Base-by-base conservation (phyloP, 2,888 invertebrate genomes). In the Epicampocera succincta region DNA sequence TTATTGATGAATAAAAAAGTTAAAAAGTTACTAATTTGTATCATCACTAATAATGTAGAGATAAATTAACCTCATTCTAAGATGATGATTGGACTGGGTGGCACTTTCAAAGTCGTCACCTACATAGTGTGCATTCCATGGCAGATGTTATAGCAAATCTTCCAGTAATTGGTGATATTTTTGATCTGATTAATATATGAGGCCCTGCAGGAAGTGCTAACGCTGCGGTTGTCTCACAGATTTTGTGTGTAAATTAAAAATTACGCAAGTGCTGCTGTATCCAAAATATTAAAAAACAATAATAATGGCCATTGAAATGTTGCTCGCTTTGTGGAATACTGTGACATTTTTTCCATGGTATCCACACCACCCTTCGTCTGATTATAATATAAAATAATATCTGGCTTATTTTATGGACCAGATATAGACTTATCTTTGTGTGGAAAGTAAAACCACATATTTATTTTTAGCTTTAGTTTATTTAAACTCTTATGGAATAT, bases 321-420 rank as follows among this genome's bases (percentile, higher is more conserved):
- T 29, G 54, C 33, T 17, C 38, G 38, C 15, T 58, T 58, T 19
- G 40, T 33, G 12, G 40, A 58, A 40, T 40, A 58, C 19, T 58
- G 17, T 17, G 19, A 19, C 40, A 58, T 38, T 11, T 19, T 58
- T 9, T 29, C 15, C 29, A 15, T 2, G 54, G n/a, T 33, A 12
- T 29, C 15, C 54, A 54, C 13, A 11, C 17, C n/a, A 17, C 46
- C 25, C 13, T 25, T 58, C 1, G 40, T 12, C 12, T 58, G 1
- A 8, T 58, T 42, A 2, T 42, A 58, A n/a, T 58, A 42, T 21
- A 40, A 58, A 40, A 58, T 21, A 9, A 58, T 58, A 1, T 58
- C 58, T 40, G 40, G 21, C 6, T 58, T 42, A 19, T 58, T 40
- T 40, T 40, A 12, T 19, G 9, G 5, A 38, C 56, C 56, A 38